Base-by-base conservation (phyloP, 1,140 invertebrate genomes). In the Luehdorfia chinensis region DNA sequence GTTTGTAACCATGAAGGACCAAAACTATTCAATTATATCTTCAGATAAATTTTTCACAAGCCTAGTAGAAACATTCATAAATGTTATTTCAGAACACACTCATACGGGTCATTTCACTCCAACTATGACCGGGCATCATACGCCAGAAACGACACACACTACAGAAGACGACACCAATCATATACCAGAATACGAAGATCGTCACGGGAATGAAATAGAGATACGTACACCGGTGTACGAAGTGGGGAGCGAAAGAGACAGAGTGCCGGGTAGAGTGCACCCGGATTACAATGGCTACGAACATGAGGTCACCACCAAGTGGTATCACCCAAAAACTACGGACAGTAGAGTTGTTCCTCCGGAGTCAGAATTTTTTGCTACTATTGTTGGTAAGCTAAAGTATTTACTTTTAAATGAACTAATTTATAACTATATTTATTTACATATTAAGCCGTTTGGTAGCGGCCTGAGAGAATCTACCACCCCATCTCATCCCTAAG, bases 351-450 rank as follows among this genome's bases (percentile, higher is more conserved):
- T 74, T 4, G 70, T 74, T 18, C 67, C 66, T 9, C 70, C 70
- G 2, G 68, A 77, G 33, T 77, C 74, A 7, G 74, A 77, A 45
- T 77, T 77, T 54, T 75, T 77, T 30, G 81, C 81, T 15, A 86
- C 81, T 59, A 76, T 86, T 55, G 77, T 86, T 57, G 81, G 81
- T 86, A 32, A 78, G 80, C 66, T 2, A 11, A 12, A 21, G 7
- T 3, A 21, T n/a, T n/a, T n/a, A n/a, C n/a, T n/a, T n/a, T n/a
- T n/a, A n/a, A n/a, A n/a, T n/a, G n/a, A n/a, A n/a, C n/a, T n/a
- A n/a, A n/a, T n/a, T n/a, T n/a, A n/a, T n/a, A n/a, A n/a, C n/a
- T n/a, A n/a, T n/a, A n/a, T n/a, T n/a, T n/a, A n/a, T n/a, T n/a
- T n/a, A n/a, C n/a, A n/a, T n/a, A n/a, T n/a, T n/a, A n/a, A n/a